These are phyloP conservation scores for Eilema caniola DNA, from an alignment of 2,888 invertebrate genomes.

Conservation along the genomic window DNA sequence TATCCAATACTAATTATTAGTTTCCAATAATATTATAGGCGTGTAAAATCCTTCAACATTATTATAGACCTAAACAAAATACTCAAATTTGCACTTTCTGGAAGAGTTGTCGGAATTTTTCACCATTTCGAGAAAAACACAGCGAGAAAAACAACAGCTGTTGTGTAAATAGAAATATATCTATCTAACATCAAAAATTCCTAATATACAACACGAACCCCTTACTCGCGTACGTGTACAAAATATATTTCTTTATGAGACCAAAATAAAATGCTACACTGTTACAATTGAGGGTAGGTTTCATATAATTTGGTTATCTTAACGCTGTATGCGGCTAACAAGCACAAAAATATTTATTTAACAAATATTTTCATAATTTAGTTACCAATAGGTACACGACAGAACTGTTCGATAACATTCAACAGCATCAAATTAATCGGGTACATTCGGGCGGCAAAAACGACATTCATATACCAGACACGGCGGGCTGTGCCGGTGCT, in stretches of 20 bases:
- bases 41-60: not conserved
- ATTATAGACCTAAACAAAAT: slow-evolving; percentile 8
- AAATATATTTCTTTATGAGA: slow-evolving; percentile 49
- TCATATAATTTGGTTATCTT: slow-evolving; percentile 21
- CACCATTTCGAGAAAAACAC: slow-evolving; percentile 36
- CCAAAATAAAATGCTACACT: slow-evolving; percentile 41
- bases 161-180: slow-evolving; percentile 40
- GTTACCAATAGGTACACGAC: not conserved
- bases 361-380: slow-evolving; percentile 25
- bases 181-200: slow-evolving; percentile 35
- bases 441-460: too few species aligned
- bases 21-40: not conserved
- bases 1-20: not conserved
- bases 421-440: not conserved
- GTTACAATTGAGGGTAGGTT: slow-evolving; percentile 16
- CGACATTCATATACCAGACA: too few species aligned
- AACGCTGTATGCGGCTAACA: slow-evolving; percentile 14
- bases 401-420: not conserved
- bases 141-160: slow-evolving; percentile 9
- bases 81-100: slow-evolving; percentile 26
- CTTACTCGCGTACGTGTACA: slow-evolving; percentile 46
- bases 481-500: too few species aligned
- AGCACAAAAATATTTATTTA: slow-evolving; percentile 20
- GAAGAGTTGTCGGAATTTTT: slow-evolving; percentile 31
- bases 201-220: slow-evolving; percentile 54